Base-by-base conservation (phyloP, 2,888 invertebrate species). In the Corbicula japonica region DNA sequence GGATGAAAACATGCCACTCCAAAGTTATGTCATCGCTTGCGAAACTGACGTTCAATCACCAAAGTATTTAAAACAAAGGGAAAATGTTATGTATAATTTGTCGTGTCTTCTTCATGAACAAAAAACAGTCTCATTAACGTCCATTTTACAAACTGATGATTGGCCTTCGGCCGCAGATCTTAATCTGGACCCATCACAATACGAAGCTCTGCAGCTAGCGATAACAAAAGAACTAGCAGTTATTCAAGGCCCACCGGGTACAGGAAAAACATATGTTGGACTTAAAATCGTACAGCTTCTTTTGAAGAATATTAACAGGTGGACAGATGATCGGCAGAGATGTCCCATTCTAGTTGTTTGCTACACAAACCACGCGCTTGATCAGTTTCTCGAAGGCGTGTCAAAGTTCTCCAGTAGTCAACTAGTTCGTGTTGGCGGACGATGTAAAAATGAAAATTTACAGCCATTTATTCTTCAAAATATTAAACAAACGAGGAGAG, bases 221-320 rank as follows among this genome's bases (percentile, higher is more conserved):
- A 70, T 93, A 1, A 91, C 91, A 1, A 90, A 91, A 68, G 91
- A 93, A 69, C 70, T 93, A 30, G 88, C 92, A 4, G 76, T 93
- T 54, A 92, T 93, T 30, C 92, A 93, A 84, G 93, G 97, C 0
- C 97, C 97, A 0, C 97, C 97, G 0, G 97, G 97, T 1, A 97
- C 97, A 0, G 97, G 97, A 0, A 97, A 97, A 94, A 97, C 97
- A 0, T 96, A 95, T 91, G 92, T 97, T 77, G 97, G 97, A 0
- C 94, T 97, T 35, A 96, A 96, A 94, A 95, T 98, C 26, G 95
- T 96, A 0, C 62, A 90, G 32, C 72, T 95, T 0, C 90, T 97
- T 30, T 91, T 97, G 1, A 92, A 94, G 65, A 97, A 96, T 91
- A 83, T 84, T 23, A n/a, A 76, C 0, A 28, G 74, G 1, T 95